Evolutionary conservation across 2,797 vertebrate genomes (phyloP), one percentile per base, ranked within the genome.

Genomic region (Spinus olivaceus): DNA sequence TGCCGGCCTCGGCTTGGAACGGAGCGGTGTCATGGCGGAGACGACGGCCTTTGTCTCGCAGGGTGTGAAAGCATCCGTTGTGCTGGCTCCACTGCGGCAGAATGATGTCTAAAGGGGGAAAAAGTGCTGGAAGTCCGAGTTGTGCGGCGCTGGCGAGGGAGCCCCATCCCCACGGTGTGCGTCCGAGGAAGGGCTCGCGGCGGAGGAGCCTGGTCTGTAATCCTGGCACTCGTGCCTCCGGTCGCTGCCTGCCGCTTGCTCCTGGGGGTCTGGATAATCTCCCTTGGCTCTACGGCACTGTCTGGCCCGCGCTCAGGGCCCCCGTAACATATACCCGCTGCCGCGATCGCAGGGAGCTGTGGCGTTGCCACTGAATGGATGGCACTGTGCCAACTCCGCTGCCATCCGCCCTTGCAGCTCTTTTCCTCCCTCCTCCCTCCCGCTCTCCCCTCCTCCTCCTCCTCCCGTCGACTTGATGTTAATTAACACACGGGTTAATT

Each of bases 361-460:
- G 98, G 98, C 98, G 98, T 98, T 99, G 98, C 98, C 99, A 99
- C 98, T 99, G 99, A 99, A 99, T 99, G 99, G 99, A 99, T 99
- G 99, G 99, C 99, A 99, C 98, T 69, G 99, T 99, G 99, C 99
- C 99, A 99, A 98, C 99, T 98, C 97, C 98, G 98, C 99, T 99
- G 99, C 99, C 98, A 99, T 98, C 98, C 98, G 98, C 98, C 99
- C 99, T 99, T 98, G 98, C 98, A 98, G 98, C 99, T 99, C 98
- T 98, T 98, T 98, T 97, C 97, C 98, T 98, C 98, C 98, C 98
- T 98, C 98, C 98, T 98, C 98, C 97, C 98, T 98, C 98, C 98
- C 92, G 96, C 97, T 95, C 95, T 97, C 96, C 97, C 96, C 97
- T 94, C 95, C 97, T 98, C 97, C 97, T 96, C 98, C 98, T 98